These are phyloP conservation scores for Netelia virgata DNA, from an alignment of 2,888 invertebrate genomes.

Conservation along the genomic window DNA sequence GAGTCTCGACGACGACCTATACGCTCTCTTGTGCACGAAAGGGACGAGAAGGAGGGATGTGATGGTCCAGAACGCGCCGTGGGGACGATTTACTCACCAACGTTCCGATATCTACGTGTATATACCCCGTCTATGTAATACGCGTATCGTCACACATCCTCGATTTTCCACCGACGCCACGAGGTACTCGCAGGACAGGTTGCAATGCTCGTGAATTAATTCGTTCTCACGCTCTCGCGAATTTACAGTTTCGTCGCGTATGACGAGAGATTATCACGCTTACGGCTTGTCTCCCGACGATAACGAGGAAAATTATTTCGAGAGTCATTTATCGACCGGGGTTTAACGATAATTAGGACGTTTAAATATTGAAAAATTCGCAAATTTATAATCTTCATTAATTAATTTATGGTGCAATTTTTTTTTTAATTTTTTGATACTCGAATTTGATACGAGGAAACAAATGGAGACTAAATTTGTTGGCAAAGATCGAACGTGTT, in stretches of 20 bases:
- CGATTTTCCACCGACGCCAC: constrained; percentile 25
- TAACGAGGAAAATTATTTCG: too few species aligned
- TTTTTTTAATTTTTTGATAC: too few species aligned
- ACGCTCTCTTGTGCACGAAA: constrained; percentile 5
- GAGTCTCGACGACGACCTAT: constrained; percentile 30
- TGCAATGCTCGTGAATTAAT: constrained; percentile 23
- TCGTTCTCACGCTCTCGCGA: constrained; percentile 6
- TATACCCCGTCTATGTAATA: constrained; percentile 4
- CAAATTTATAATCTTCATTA: background rate
- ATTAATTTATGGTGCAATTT: background rate
- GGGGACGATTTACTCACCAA: constrained; percentile 53
- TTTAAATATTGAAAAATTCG: background rate
- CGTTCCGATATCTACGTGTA: constrained; percentile 7
- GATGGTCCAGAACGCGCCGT: constrained; percentile 44
- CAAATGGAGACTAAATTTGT: too few species aligned
- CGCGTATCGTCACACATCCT: constrained; percentile 22
- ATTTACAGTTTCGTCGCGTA: constrained; percentile 14
- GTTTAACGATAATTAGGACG: background rate
- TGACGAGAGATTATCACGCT: constrained; percentile 40
- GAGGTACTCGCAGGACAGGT: background rate
- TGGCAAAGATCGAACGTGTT: too few species aligned
- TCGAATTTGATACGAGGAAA: too few species aligned
- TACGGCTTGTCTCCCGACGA: background rate
- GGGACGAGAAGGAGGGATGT: background rate
- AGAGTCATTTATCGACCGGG: background rate